Base-by-base conservation (phyloP, 1,140 invertebrate species). In the Drosophila arawakana region DNA sequence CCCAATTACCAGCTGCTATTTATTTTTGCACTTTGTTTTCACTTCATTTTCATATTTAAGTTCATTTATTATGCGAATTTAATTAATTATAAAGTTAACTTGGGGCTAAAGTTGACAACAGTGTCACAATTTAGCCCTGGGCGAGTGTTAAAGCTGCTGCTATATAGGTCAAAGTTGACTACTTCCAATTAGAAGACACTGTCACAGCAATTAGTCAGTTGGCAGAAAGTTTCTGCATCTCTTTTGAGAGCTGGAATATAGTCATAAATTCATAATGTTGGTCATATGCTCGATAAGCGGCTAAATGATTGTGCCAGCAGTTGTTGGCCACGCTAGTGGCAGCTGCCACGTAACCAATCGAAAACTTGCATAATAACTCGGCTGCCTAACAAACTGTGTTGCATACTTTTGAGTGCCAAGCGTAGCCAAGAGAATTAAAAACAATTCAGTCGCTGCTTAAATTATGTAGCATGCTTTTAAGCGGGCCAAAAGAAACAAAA, bases 401-500 rank as follows among this genome's bases (percentile, higher is more conserved):
- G 82, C 78, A 77, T 58, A 73, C 76, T 80, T 72, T 80, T 72
- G 9, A 63, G 49, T 59, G 49, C 34, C 60, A 35, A 60, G 8
- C 44, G 37, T 62, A 76, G 66, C 63, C 54, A 60, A 46, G 49
- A 81, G 73, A 73, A 70, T 59, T 62, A 75, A 83, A 83, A 74
- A 55, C 63, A 83, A 89, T 84, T 83, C 75, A 60, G 67, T 63
- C 52, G 41, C 73, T 58, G 73, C 69, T 75, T 88, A 83, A 88
- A 88, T 88, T 88, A 88, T 88, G 83, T 84, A 88, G 80, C 84
- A 89, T 83, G 83, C 83, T 88, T 83, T 88, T 83, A 88, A 85
- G 77, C 47, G 78, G 49, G 49, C 49, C 46, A 72, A 69, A 67
- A 52, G 49, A 39, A 62, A 72, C 58, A 34, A 71, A 68, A 5